Evolutionary conservation across 2,797 vertebrate genomes (phyloP).

Genomic region (Mallotus villosus): DNA sequence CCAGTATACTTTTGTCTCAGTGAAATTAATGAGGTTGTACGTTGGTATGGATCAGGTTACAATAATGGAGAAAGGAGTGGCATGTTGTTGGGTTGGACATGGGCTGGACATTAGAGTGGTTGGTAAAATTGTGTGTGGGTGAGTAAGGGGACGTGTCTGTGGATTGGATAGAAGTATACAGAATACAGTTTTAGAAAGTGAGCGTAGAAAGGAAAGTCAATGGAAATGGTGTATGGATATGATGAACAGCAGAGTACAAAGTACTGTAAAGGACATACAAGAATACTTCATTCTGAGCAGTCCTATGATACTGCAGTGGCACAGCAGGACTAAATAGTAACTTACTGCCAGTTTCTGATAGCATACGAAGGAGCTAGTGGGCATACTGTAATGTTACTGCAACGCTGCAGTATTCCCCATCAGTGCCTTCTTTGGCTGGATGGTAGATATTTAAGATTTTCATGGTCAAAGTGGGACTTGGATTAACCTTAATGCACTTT

Average conservation of each 20-base stretch:
- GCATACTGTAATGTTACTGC: constrained; percentile 36
- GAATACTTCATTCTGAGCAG: constrained; percentile 22
- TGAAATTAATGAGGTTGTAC: constrained; percentile 11
- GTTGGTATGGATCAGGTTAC: constrained; percentile 15
- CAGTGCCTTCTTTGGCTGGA: constrained; percentile 44
- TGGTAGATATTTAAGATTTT: constrained; percentile 13
- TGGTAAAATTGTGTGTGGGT: constrained; percentile 19
- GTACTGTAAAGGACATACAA: constrained; percentile 44
- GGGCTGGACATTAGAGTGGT: constrained; percentile 30
- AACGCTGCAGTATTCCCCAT: constrained; percentile 27
- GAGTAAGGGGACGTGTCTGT: neutral
- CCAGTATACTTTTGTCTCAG: constrained; percentile 27
- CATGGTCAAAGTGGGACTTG: constrained; percentile 43
- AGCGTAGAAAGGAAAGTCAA: constrained; percentile 19
- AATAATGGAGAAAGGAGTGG: constrained; percentile 19
- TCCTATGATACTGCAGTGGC: constrained; percentile 38
- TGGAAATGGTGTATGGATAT: constrained; percentile 15
- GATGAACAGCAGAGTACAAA: constrained; percentile 40
- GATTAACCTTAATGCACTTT: constrained; percentile 89
- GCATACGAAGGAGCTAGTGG: constrained; percentile 20
- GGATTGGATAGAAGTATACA: constrained; percentile 18
- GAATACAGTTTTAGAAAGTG: constrained; percentile 30
- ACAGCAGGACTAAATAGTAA: constrained; percentile 21
- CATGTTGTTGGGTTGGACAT: constrained; percentile 47
- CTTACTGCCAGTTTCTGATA: constrained; percentile 18